Evolutionary conservation across 2,113 vertebrate genomes (phyloP).

Genomic region (pig (Sus scrofa)): DNA sequence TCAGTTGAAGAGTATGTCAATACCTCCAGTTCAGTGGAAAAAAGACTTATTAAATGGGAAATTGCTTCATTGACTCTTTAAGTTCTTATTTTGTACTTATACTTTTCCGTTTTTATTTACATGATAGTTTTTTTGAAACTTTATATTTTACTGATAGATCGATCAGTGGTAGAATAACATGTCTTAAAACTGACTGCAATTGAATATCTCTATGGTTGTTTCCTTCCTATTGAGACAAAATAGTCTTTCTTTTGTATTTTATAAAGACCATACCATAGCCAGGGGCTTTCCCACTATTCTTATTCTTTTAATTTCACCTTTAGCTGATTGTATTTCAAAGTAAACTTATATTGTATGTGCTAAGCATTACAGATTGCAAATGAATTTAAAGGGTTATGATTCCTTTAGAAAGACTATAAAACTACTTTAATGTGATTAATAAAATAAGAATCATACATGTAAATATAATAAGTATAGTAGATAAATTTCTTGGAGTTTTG

Average conservation of each 20-base stretch:
- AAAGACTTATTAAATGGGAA: conserved; percentile 70
- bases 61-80: conserved; percentile 72
- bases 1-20: conserved; percentile 78
- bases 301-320: background rate
- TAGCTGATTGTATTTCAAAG: background rate
- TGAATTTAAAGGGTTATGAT: background rate
- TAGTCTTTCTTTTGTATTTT: background rate
- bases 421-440: background rate
- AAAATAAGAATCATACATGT: background rate
- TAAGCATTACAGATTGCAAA: background rate
- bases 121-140: background rate
- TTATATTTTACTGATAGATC: background rate
- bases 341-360: background rate
- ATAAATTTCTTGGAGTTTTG: background rate
- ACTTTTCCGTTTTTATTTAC: conserved; percentile 24
- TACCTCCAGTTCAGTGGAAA: conserved; percentile 66
- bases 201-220: conserved; percentile 15
- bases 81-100: conserved; percentile 61
- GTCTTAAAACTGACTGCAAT: conserved; percentile 44
- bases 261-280: background rate
- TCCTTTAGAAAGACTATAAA: conserved; percentile 31
- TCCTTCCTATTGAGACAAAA: background rate
- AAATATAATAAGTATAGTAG: background rate
- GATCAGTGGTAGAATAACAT: background rate
- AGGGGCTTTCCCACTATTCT: background rate